Base-by-base conservation (phyloP, 2,888 invertebrate species). In the Troides oblongomaculatus region DNA sequence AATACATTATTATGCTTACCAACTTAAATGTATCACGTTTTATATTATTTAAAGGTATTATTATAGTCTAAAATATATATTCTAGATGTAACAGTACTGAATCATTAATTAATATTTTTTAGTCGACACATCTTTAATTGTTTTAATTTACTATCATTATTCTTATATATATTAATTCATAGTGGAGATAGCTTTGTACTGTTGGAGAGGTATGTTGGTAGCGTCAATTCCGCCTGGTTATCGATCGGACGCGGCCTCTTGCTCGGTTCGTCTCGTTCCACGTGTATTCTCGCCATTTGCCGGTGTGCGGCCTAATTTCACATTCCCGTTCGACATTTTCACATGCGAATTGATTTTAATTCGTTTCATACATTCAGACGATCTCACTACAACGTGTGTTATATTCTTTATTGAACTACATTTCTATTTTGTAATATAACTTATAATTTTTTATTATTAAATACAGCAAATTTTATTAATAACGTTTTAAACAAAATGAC, bases 221-320 rank as follows among this genome's bases (percentile, higher is more conserved):
- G 43, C 25, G 18, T 56, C 69, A 60, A 73, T 75, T 76, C 76
- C 79, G 73, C 79, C 77, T 78, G 68, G 58, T 69, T 78, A 79
- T 79, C 74, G 82, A 81, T 81, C 78, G 75, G 72, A 77, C 72
- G 70, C 68, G 67, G 57, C 71, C 62, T 72, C 66, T 67, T 46
- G 66, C 69, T 25, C 69, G 64, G 12, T 69, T 66, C 75, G 74
- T 43, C 64, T 60, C 60, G 65, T 76, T 81, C 79, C 81, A 81
- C 84, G 82, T 84, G 81, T 81, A 76, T 72, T 74, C 69, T 77
- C 77, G 77, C 78, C 77, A 78, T 80, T 84, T 79, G 77, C 75
- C 71, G 71, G 62, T 71, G 61, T 53, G 62, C 70, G 64, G 50
- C 66, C 68, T 68, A 69, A 62, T 72, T 74, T 68, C 68, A 72